Evolutionary conservation across 2,113 vertebrate species (phyloP).

Genomic region (Odontophorus gujanensis): DNA sequence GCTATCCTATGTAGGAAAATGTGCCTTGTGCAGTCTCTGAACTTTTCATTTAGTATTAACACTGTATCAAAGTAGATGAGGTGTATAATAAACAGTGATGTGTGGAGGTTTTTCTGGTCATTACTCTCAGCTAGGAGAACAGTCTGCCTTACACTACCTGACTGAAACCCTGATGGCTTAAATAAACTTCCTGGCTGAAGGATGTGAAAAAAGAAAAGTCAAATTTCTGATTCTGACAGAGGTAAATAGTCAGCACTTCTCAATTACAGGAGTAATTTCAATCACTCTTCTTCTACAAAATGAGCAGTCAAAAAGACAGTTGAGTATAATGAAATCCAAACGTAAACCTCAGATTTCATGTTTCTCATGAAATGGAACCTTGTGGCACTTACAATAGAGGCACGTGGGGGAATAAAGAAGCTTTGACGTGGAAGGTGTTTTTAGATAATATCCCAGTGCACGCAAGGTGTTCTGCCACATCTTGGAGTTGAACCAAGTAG

Average conservation of each 20-base stretch:
- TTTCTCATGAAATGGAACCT: background rate
- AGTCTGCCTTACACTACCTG: background rate
- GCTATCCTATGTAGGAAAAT: rapidly evolving
- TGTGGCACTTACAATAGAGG: rapidly evolving
- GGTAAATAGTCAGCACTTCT: background rate
- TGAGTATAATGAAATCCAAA: background rate
- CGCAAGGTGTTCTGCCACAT: background rate
- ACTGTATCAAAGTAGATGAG: background rate
- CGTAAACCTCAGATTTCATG: background rate
- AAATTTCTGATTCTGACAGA: background rate
- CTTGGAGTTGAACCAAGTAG: background rate
- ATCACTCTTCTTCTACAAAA: background rate
- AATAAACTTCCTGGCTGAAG: background rate
- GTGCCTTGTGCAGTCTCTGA: background rate
- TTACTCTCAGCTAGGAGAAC: background rate
- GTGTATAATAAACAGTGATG: background rate
- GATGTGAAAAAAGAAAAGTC: background rate
- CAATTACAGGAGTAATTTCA: background rate
- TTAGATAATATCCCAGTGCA: background rate
- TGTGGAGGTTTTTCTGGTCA: background rate
- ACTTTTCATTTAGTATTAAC: background rate
- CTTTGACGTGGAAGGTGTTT: background rate
- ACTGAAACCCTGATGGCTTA: background rate
- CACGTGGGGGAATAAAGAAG: background rate
- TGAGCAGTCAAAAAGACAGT: background rate